Evolutionary conservation across 2,113 vertebrate genomes (phyloP).

Genomic region (Paracanthobrama guichenoti): DNA sequence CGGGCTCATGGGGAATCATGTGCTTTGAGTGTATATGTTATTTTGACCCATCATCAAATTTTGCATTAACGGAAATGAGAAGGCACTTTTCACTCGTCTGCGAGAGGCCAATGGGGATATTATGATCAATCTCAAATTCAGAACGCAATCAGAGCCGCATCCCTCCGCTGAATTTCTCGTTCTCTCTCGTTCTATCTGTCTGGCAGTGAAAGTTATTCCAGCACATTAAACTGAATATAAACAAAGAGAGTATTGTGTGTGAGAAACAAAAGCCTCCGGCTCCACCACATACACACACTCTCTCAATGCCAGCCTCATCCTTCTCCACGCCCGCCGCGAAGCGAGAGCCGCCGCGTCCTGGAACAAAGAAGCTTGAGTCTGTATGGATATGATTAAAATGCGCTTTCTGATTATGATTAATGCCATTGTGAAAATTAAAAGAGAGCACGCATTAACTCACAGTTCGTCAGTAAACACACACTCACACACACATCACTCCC

Average conservation of each 20-base stretch:
- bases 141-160: background rate
- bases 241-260: conserved; percentile 56
- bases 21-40: conserved; percentile 3
- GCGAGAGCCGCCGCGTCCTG: background rate
- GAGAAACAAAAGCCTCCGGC: conserved; percentile 53
- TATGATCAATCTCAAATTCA: conserved; percentile 33
- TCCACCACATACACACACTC: conserved; percentile 26
- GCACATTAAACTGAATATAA: conserved; percentile 54
- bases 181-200: background rate
- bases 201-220: conserved; percentile 19
- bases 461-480: conserved; percentile 2
- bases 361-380: conserved; percentile 39
- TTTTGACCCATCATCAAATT: conserved; percentile 24
- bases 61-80: conserved; percentile 25
- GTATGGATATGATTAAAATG: conserved; percentile 60
- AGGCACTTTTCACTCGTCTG: background rate
- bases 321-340: background rate
- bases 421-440: conserved; percentile 42
- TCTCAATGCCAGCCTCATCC: conserved; percentile 36
- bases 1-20: background rate
- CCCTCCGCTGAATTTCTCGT: conserved; percentile 4
- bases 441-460: background rate
- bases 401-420: conserved; percentile 59
- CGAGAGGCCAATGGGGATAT: conserved; percentile 18
- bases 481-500: background rate